phyloP scores from a whole-genome alignment of 2,113 vertebrate species.

The Acrocephalus arundinaceus region DNA sequence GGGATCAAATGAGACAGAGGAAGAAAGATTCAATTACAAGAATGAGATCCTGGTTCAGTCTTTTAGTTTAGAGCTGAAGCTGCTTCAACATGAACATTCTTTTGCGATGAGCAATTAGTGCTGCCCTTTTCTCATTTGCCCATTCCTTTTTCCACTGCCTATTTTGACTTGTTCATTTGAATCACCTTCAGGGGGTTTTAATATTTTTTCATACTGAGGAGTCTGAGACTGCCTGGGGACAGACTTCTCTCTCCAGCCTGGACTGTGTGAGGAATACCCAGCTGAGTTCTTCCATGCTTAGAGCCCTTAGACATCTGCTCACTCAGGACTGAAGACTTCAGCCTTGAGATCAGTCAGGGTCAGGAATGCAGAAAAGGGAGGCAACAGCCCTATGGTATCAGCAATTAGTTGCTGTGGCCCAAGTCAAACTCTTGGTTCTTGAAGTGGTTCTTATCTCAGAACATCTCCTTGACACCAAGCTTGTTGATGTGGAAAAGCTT shows the following conservation, averaged over 20 bases:
- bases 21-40: neutral
- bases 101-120: neutral
- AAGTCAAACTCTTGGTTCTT: neutral
- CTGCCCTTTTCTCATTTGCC: neutral
- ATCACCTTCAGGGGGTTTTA: neutral
- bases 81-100: neutral
- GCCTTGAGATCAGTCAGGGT: neutral
- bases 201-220: neutral
- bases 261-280: neutral
- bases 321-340: neutral
- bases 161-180: neutral
- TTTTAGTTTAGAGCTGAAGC: constrained; percentile 1
- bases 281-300: neutral
- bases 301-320: neutral
- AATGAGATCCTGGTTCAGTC: neutral
- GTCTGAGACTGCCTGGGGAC: neutral
- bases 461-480: neutral
- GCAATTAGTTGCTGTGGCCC: neutral
- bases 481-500: neutral
- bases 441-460: neutral
- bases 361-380: neutral
- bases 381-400: neutral
- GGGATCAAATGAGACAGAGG: neutral
- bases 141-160: neutral
- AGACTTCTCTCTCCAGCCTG: neutral